Evolutionary conservation across 2,797 vertebrate genomes (phyloP).

Genomic region (Austrolebias charrua): DNA sequence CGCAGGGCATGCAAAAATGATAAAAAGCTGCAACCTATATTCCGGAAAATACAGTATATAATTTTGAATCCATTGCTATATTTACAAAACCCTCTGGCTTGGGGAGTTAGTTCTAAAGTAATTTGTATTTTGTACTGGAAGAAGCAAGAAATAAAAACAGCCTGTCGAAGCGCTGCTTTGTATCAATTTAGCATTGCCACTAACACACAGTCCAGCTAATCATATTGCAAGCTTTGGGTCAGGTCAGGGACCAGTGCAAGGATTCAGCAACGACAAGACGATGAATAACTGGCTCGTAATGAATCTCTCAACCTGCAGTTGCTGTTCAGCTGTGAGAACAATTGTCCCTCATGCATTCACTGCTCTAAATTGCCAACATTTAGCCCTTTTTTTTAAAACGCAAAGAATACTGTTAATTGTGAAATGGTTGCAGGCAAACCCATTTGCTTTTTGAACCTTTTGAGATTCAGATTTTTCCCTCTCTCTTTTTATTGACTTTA

Average conservation of each 20-base stretch:
- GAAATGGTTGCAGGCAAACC: slow-evolving; percentile 59
- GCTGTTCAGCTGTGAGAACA: slow-evolving; percentile 34
- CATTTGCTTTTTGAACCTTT: slow-evolving; percentile 58
- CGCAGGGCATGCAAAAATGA: too few species aligned
- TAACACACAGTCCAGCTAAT: slow-evolving; percentile 13
- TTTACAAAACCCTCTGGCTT: slow-evolving; percentile 1
- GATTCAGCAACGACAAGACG: slow-evolving; percentile 34
- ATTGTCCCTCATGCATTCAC: slow-evolving; percentile 45
- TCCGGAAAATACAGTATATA: too few species aligned
- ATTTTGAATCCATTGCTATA: not conserved
- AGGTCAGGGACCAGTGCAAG: slow-evolving; percentile 52
- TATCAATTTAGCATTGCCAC: slow-evolving; percentile 3
- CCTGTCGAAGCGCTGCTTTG: slow-evolving; percentile 1
- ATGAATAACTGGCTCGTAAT: slow-evolving; percentile 58
- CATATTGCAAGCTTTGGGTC: slow-evolving; percentile 36
- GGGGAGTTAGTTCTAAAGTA: slow-evolving; percentile 1
- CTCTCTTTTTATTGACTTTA: slow-evolving; percentile 52
- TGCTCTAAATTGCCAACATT: slow-evolving; percentile 65
- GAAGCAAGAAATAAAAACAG: slow-evolving; percentile 1
- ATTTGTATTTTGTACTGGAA: slow-evolving; percentile 11
- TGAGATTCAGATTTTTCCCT: slow-evolving; percentile 45
- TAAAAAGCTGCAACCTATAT: too few species aligned
- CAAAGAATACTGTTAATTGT: slow-evolving; percentile 68
- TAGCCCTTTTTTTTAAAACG: slow-evolving; percentile 62
- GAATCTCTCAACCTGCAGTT: slow-evolving; percentile 32